Evolutionary conservation across 1,140 invertebrate species (phyloP).

Genomic region (Argopecten irradians): DNA sequence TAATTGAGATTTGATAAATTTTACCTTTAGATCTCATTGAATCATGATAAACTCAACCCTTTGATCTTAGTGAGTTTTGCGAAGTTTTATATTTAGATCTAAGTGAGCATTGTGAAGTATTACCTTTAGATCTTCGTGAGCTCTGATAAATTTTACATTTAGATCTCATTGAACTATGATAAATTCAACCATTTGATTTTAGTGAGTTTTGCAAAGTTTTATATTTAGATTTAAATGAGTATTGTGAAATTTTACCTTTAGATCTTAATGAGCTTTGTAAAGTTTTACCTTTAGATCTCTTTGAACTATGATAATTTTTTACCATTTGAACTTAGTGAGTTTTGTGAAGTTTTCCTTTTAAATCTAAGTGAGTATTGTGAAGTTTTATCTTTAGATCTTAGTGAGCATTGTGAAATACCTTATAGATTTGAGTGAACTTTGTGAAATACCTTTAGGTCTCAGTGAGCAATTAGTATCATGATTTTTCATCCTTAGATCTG

Average conservation of each 20-base stretch:
- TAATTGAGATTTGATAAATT: too few species aligned
- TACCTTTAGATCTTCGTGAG: too few species aligned
- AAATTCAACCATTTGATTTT: constrained; percentile 96
- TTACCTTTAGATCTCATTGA: too few species aligned
- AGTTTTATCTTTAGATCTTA: neutral
- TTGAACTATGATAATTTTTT: constrained; percentile 52
- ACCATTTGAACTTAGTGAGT: constrained; percentile 96
- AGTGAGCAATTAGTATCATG: too few species aligned
- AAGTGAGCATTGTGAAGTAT: too few species aligned
- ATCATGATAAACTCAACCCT: too few species aligned
- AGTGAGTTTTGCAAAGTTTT: too few species aligned
- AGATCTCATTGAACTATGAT: neutral
- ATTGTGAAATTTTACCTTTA: neutral
- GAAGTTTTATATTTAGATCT: too few species aligned
- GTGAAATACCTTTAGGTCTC: too few species aligned
- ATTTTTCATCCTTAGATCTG: constrained; percentile 79
- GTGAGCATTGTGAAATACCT: neutral
- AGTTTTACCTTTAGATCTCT: neutral
- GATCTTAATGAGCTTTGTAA: neutral
- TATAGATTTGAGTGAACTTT: neutral
- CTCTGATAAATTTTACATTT: too few species aligned
- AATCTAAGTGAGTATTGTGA: neutral
- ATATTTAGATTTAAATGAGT: too few species aligned
- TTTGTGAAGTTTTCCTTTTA: neutral
- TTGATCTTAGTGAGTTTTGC: neutral